A percentile compares a stretch with the other conserved stretches of the same genome.
Conservation (phyloP, 2,797 vertebrate genomes). For the Rallus crepitans region DNA sequence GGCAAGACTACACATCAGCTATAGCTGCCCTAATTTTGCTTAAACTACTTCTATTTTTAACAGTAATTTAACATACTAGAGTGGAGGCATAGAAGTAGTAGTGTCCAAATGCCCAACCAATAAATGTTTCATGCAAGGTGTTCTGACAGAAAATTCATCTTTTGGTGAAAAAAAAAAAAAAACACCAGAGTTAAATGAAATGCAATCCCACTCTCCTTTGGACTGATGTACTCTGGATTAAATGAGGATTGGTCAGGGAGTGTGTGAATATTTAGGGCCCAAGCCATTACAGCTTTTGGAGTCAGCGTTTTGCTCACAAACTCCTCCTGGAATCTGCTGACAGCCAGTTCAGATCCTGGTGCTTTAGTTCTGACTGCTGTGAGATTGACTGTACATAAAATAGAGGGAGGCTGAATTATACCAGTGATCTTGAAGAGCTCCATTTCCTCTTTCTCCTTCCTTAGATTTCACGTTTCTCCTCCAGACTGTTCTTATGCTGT, state of each 20-base stretch:
- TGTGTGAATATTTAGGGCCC: background rate
- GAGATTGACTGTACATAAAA: background rate
- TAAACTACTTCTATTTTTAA: background rate
- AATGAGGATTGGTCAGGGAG: background rate
- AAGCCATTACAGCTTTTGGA: background rate
- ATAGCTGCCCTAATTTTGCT: background rate
- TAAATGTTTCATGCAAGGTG: background rate
- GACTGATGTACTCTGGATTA: background rate
- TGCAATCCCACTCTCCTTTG: background rate
- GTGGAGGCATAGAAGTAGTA: background rate
- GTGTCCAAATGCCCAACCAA: background rate
- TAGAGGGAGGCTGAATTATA: background rate
- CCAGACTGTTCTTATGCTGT: background rate
- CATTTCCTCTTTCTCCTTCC: background rate
- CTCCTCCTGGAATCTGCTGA: background rate
- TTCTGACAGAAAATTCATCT: background rate
- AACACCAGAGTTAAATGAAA: background rate
- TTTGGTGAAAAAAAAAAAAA: background rate
- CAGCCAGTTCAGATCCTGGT: background rate
- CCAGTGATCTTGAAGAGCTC: background rate
- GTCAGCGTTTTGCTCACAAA: background rate
- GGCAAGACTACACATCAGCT: background rate
- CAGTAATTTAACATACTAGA: background rate
- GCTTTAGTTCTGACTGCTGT: background rate
- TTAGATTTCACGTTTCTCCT: background rate